These are phyloP conservation scores for Pammene fasciana DNA, from an alignment of 2,888 invertebrate species.

Conservation along the genomic window DNA sequence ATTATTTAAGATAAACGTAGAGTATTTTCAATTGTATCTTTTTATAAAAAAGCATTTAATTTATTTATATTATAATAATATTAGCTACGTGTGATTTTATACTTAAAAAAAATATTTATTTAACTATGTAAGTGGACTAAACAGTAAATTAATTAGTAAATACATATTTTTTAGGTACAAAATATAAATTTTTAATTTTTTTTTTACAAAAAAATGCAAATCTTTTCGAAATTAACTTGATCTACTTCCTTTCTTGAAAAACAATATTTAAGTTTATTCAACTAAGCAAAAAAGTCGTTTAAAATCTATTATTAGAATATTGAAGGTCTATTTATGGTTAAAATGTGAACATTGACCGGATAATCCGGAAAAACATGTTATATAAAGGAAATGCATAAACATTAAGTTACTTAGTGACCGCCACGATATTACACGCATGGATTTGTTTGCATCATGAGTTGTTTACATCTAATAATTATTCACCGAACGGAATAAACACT, in stretches of 20 bases:
- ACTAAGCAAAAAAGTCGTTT: too few relatives aligned
- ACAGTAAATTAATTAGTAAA: neutral
- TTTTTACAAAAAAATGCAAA: neutral
- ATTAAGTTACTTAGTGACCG: neutral
- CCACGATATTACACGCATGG: too few relatives aligned
- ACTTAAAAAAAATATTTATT: too few relatives aligned
- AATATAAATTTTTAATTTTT: neutral
- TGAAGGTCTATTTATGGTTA: neutral
- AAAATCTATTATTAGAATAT: too few relatives aligned
- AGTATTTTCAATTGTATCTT: too few relatives aligned
- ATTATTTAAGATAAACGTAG: too few relatives aligned
- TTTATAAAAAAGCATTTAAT: neutral
- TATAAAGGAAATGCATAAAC: neutral
- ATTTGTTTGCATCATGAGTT: neutral
- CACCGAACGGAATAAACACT: neutral
- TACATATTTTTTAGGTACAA: too few relatives aligned
- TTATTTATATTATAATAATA: neutral
- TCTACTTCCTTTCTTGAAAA: too few relatives aligned
- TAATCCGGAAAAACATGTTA: neutral
- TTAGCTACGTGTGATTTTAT: too few relatives aligned
- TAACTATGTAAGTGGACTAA: too few relatives aligned
- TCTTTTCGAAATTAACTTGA: neutral
- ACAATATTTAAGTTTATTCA: too few relatives aligned
- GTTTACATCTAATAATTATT: neutral
- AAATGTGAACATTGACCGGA: neutral